Base-by-base conservation (phyloP, 2,797 vertebrate species). In the Protosalanx chinensis region DNA sequence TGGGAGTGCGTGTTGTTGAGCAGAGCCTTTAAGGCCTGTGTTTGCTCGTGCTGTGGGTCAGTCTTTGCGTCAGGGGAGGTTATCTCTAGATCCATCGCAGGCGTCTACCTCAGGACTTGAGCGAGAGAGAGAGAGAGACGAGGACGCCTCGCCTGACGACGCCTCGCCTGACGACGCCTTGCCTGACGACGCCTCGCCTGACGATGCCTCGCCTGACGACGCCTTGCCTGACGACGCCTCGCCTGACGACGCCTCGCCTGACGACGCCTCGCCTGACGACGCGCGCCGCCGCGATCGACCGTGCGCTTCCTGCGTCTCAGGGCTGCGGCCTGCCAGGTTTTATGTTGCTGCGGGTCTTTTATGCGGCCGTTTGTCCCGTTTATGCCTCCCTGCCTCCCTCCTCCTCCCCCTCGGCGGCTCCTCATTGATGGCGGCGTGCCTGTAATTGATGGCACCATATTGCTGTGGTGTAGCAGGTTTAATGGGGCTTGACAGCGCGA, bases 381-480 rank as follows among this genome's bases (percentile, higher is more conserved):
- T 92, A 93, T 92, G 88, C 87, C 90, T 77, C 79, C 84, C 87
- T 86, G 90, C 89, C 87, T 86, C 87, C 87, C 80, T 82, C 79
- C 81, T 23, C 64, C 59, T 35, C 64, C 80, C 80, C 76, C 84
- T 80, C 79, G 72, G 76, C 62, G 73, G 73, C 71, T 64, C 85
- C 83, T 81, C 91, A 86, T 91, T 87, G 90, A 92, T 90, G 89
- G 90, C 87, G 75, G 86, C 81, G 76, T 70, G 89, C 87, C 88
- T 88, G 88, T 92, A 92, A 93, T 93, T 93, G 92, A 93, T 93
- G 91, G 91, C 85, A 87, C 89, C 90, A 91, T 91, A 92, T 92
- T 91, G 91, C 90, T 86, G 91, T 91, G 90, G 89, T 90, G 90
- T 87, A 89, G 92, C 90, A 88, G 89, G 91, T 91, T 92, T 93